Evolutionary conservation across 2,113 vertebrate species (phyloP).

Genomic region (Dendropsophus ebraccatus): DNA sequence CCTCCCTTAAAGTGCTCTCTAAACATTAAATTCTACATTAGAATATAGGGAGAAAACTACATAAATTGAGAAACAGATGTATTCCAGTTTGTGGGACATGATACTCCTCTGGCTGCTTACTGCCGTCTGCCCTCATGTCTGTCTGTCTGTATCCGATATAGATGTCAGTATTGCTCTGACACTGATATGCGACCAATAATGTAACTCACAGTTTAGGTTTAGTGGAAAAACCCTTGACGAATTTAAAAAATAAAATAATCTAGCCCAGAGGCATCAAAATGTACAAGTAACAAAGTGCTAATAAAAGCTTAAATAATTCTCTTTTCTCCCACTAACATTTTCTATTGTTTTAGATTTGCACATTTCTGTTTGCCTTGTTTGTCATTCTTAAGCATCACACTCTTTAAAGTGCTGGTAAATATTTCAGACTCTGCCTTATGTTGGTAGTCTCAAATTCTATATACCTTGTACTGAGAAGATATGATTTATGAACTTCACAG

Average conservation of each 20-base stretch:
- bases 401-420: slow-evolving; percentile 46
- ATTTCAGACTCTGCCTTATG: background rate
- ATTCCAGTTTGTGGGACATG: no score
- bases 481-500: background rate
- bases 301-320: slow-evolving; percentile 42
- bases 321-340: slow-evolving; percentile 10
- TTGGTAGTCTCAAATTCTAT: slow-evolving; percentile 5
- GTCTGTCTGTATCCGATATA: background rate
- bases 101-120: background rate
- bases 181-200: background rate
- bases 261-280: slow-evolving; percentile 11
- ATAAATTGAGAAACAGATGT: no score
- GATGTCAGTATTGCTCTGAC: background rate
- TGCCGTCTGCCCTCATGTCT: background rate
- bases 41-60: background rate
- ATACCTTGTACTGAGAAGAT: background rate
- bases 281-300: slow-evolving; percentile 49
- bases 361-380: slow-evolving; percentile 41
- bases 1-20: background rate
- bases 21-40: background rate
- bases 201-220: slow-evolving; percentile 30
- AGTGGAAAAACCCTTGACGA: slow-evolving; percentile 17
- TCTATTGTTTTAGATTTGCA: background rate
- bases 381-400: slow-evolving; percentile 27
- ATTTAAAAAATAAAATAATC: slow-evolving; percentile 1